phyloP scores from a whole-genome alignment of 2,888 invertebrate species.

The Apodemia duryi region DNA sequence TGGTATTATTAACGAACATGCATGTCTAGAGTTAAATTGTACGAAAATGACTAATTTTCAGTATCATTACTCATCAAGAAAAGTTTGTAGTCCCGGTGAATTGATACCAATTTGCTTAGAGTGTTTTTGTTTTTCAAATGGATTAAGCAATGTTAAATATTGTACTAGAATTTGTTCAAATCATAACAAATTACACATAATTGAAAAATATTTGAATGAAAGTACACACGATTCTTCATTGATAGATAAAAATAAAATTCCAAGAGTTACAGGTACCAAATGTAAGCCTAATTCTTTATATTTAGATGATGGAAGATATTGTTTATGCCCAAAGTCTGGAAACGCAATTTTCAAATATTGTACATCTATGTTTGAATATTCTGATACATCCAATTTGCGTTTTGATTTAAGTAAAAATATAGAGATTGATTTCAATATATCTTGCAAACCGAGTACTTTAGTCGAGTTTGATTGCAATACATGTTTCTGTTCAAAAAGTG shows the following conservation, averaged over 20 bases:
- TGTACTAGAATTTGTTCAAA: conserved; percentile 55
- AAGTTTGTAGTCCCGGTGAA: conserved; percentile 52
- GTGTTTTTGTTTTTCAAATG: conserved; percentile 55
- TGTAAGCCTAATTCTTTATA: conserved; percentile 54
- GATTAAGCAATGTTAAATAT: conserved; percentile 43
- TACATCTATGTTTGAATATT: conserved; percentile 37
- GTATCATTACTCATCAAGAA: conserved; percentile 36
- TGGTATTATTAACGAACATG: conserved; percentile 47
- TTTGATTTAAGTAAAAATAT: conserved; percentile 26
- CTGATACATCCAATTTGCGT: conserved; percentile 16
- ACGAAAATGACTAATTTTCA: conserved; percentile 39
- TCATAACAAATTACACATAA: conserved; percentile 48
- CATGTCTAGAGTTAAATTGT: conserved; percentile 56
- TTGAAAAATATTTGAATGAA: conserved; percentile 48
- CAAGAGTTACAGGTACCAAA: conserved; percentile 31
- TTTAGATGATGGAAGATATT: conserved; percentile 48
- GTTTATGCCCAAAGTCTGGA: conserved; percentile 54
- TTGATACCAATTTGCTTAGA: conserved; percentile 55
- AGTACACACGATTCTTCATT: conserved; percentile 34
- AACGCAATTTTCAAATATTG: conserved; percentile 47
- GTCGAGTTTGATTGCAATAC: conserved; percentile 65
- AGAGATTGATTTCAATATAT: conserved; percentile 39
- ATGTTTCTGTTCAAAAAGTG: conserved; percentile 61
- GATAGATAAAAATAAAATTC: conserved; percentile 41
- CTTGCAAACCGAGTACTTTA: conserved; percentile 59